These are phyloP conservation scores for Anableps anableps DNA, from an alignment of 2,797 vertebrate species.

Conservation along the genomic window DNA sequence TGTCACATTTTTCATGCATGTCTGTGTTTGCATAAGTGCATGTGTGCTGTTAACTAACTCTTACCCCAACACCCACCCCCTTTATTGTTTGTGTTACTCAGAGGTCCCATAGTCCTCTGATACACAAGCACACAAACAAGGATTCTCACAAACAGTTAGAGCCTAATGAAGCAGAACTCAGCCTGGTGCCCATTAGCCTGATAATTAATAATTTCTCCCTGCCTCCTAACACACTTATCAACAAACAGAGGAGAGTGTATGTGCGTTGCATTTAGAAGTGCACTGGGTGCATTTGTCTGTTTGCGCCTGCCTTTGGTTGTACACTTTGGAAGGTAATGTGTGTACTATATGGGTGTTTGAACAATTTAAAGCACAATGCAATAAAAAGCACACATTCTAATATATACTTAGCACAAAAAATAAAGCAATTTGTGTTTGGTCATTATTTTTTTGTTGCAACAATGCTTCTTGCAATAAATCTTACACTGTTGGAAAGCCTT, in stretches of 20 bases:
- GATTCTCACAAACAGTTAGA: slow-evolving; percentile 78
- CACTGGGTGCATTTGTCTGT: slow-evolving; percentile 26
- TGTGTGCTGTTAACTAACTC: slow-evolving; percentile 23
- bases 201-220: slow-evolving; percentile 99
- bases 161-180: slow-evolving; percentile 96
- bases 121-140: slow-evolving; percentile 59
- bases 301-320: slow-evolving; percentile 49
- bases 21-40: slow-evolving; percentile 16
- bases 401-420: neutral
- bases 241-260: slow-evolving; percentile 75
- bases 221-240: slow-evolving; percentile 93
- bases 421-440: neutral
- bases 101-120: slow-evolving; percentile 45
- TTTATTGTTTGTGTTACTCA: slow-evolving; percentile 45
- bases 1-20: neutral
- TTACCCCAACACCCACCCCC: neutral
- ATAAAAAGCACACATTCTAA: neutral
- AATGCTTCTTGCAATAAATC: neutral
- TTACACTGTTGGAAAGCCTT: neutral
- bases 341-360: slow-evolving; percentile 26
- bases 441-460: neutral
- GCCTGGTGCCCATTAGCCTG: slow-evolving; percentile 97
- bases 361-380: neutral
- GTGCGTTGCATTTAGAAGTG: slow-evolving; percentile 21
- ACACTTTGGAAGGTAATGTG: slow-evolving; percentile 50